Percentiles rank a stretch among this genome's conserved stretches.
phyloP scores from a whole-genome alignment of 2,888 invertebrate species.

The Trichacis sp. region DNA sequence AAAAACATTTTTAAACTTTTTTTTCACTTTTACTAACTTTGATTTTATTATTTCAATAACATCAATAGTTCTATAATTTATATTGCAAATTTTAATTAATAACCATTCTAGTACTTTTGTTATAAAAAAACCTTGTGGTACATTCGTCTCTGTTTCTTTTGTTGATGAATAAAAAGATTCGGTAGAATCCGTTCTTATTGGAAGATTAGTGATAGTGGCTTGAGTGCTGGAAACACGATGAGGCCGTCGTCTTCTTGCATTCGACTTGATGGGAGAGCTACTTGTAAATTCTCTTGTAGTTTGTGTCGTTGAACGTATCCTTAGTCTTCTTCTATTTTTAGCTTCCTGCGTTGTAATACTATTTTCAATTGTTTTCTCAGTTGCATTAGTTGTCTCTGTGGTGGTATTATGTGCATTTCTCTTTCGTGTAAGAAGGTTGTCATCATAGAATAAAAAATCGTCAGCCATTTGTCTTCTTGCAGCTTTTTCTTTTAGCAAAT shows the following conservation, averaged over 20 bases:
- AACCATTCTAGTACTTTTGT: constrained; percentile 42
- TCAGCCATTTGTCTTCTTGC: background rate
- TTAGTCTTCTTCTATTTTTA: constrained; percentile 24
- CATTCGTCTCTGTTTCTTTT: background rate
- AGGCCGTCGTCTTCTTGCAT: constrained; percentile 10
- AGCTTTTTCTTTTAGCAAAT: background rate
- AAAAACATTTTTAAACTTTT: no score
- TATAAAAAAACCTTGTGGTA: constrained; percentile 44
- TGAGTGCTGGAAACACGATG: background rate
- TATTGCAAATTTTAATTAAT: constrained; percentile 5
- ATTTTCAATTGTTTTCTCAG: background rate
- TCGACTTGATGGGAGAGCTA: background rate
- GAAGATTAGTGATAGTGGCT: background rate
- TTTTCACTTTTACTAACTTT: no score
- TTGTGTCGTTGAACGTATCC: constrained; percentile 10
- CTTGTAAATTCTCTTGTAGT: background rate
- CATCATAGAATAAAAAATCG: constrained; percentile 7
- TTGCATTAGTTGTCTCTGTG: background rate
- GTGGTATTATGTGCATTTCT: constrained; percentile 13
- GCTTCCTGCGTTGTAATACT: constrained; percentile 1
- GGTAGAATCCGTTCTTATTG: background rate
- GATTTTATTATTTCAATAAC: no score
- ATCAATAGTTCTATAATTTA: no score
- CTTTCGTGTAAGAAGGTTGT: constrained; percentile 21
- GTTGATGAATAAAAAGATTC: background rate